Conservation (phyloP, 2,797 vertebrate species). For the Moxostoma hubbsi region DNA sequence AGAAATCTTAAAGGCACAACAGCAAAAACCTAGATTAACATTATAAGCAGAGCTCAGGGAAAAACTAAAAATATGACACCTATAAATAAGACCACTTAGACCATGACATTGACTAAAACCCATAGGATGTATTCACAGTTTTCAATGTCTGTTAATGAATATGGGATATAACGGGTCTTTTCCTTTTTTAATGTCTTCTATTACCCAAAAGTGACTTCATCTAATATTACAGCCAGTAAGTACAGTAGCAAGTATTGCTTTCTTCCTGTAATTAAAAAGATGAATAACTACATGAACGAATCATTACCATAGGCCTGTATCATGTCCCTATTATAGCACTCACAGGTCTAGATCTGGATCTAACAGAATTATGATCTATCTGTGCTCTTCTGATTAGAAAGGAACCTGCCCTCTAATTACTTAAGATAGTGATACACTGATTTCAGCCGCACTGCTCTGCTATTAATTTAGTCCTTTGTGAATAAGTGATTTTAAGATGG, state of each 20-base stretch:
- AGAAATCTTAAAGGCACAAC: too few species aligned
- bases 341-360: constrained; percentile 6
- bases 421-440: constrained; percentile 12
- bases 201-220: constrained; percentile 19
- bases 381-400: constrained; percentile 9
- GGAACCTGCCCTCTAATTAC: constrained; percentile 64
- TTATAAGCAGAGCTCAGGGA: too few species aligned
- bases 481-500: constrained; percentile 2
- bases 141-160: background rate
- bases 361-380: constrained; percentile 15
- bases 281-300: background rate
- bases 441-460: constrained; percentile 14
- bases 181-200: background rate
- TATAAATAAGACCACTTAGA: background rate
- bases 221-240: background rate
- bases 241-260: background rate
- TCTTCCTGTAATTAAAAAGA: constrained; percentile 12
- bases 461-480: constrained; percentile 4
- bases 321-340: constrained; percentile 15
- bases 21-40: too few species aligned
- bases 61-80: background rate
- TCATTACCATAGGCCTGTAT: background rate
- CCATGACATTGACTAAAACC: background rate
- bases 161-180: background rate
- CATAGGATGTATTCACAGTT: background rate